Evolutionary conservation across 2,113 vertebrate species (phyloP).

Genomic region (Ptilorrhoa leucosticta): DNA sequence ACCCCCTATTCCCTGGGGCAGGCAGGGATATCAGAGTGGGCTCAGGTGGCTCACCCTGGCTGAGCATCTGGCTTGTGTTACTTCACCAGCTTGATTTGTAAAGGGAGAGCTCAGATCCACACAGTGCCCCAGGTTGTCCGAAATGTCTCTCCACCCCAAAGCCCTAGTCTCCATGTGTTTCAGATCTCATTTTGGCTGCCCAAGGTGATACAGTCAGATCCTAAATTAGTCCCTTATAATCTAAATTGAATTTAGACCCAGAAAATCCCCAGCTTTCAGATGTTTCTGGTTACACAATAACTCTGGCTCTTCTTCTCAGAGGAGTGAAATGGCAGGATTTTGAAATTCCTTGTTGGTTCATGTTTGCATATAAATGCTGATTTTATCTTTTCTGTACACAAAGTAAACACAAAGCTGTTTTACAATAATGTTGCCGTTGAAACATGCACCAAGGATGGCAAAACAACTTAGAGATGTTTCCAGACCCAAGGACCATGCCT

Average conservation of each 20-base stretch:
- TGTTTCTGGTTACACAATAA: slow-evolving; percentile 67
- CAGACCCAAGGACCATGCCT: slow-evolving; percentile 20
- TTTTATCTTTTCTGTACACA: slow-evolving; percentile 68
- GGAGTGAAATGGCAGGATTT: slow-evolving; percentile 59
- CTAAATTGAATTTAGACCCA: slow-evolving; percentile 61
- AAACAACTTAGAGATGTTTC: slow-evolving; percentile 52
- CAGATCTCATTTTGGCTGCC: slow-evolving; percentile 24
- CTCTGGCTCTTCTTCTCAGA: slow-evolving; percentile 51
- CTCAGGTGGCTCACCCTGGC: background rate
- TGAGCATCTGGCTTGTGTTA: background rate
- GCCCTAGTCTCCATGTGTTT: background rate
- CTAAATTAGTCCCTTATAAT: slow-evolving; percentile 51
- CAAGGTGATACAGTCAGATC: slow-evolving; percentile 45
- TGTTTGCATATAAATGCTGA: slow-evolving; percentile 71
- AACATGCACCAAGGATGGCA: slow-evolving; percentile 39
- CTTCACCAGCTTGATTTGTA: background rate
- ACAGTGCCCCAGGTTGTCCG: background rate
- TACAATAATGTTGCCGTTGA: slow-evolving; percentile 63
- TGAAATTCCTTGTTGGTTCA: slow-evolving; percentile 67
- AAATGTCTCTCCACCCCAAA: background rate
- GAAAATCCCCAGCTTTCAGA: slow-evolving; percentile 57
- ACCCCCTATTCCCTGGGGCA: accelerated
- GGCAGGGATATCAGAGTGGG: background rate
- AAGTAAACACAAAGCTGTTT: slow-evolving; percentile 61
- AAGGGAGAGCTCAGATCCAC: background rate